phyloP scores from a whole-genome alignment of 2,113 vertebrate species.

The Barnardius zonarius region DNA sequence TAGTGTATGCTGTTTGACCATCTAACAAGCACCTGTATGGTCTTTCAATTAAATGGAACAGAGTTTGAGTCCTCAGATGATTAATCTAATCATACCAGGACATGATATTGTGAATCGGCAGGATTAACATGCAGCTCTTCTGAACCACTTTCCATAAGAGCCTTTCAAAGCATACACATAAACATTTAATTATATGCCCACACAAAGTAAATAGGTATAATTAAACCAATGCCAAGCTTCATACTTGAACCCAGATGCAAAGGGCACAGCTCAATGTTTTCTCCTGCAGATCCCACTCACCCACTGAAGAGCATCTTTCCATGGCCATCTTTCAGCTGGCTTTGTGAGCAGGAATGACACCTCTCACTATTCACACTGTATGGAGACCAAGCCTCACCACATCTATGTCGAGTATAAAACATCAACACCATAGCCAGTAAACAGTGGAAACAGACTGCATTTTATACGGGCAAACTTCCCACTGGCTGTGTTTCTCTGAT shows the following conservation, averaged over 20 bases:
- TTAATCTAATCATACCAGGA: background rate
- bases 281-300: background rate
- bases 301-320: fast-evolving
- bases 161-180: background rate
- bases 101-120: background rate
- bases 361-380: background rate
- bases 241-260: background rate
- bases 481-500: background rate
- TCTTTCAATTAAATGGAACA: background rate
- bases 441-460: fast-evolving
- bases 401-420: background rate
- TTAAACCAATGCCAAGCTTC: background rate
- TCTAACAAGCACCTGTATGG: background rate
- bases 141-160: background rate
- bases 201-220: background rate
- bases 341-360: fast-evolving
- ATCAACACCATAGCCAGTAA: background rate
- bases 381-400: background rate
- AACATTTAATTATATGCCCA: background rate
- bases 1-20: background rate
- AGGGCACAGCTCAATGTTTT: background rate
- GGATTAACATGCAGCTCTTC: background rate
- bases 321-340: background rate
- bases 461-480: background rate
- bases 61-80: background rate